Base-by-base conservation (phyloP, 1,140 invertebrate species). In the Drepana arcuata region DNA sequence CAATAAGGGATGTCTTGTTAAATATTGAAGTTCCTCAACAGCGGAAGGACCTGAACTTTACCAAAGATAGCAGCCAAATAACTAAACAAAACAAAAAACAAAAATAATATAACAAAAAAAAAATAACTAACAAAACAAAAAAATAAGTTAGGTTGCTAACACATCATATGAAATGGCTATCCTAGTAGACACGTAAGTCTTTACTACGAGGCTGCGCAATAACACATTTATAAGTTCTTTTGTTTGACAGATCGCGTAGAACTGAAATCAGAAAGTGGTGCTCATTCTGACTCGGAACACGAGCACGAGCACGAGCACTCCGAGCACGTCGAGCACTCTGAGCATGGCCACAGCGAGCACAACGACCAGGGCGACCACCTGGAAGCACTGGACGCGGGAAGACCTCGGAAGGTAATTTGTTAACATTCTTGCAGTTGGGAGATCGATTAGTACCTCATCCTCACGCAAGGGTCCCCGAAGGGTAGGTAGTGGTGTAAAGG, bases 321-420 rank as follows among this genome's bases (percentile, higher is more conserved):
- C 2, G 56, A 61, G 7, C 54, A 42, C n/a, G n/a, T 6, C 23
- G 70, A 73, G 14, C 57, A 40, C 1, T n/a, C n/a, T n/a, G 62
- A 53, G 31, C 50, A 48, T 9, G 53, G 46, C n/a, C 54, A 54
- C 33, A 41, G 40, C 34, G 65, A 63, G 16, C 59, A 48, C 18
- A 23, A 15, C 3, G 60, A 62, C n/a, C 53, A 52, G 26, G 41
- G 36, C 3, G 64, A 69, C 12, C 61, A 61, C 7, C 26, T 74
- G 16, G 71, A 79, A 18, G 48, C 60, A 7, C 36, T 75, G 7
- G 71, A 75, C 25, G 54, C 70, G 3, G 63, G 68, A 1, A 29
- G 75, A 30, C 75, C 75, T 11, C 69, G 75, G 59, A 79, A 79
- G 74, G 74, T 79, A 72, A 60, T 44, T 79, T 74, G 64, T 62